Evolutionary conservation across 30 jellyfish, hydroid and myxozoan genomes (phyloP), one percentile per base, ranked within the genome.

Genomic region (Cassiopea xamachana): DNA sequence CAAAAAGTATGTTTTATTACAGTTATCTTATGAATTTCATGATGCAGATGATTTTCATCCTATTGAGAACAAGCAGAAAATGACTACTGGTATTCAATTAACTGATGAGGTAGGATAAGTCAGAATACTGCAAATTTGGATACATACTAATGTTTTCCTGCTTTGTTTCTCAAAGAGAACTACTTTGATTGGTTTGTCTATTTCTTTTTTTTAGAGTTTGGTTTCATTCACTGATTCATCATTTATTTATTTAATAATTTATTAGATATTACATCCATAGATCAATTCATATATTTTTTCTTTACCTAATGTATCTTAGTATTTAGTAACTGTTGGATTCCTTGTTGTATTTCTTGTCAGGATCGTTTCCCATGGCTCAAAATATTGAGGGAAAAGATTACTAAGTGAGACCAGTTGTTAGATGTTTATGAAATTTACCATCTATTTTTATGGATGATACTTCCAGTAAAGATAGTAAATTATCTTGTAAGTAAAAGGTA

Each of bases 21-120:
- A 87, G 94, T 10, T 64, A 50, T 87, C 90, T 1, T 67, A 16
- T 68, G 5, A 48, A 2, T 87, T 87, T 49, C 15, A 48, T 43
- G 94, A 87, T 67, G 94, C 85, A 9, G 94, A 87, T 77, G 89
- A 87, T 64, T 87, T 69, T 67, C 94, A 87, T 51, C 81, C 94
- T n/a, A 1, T 48, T 44, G 79, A n/a, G 45, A 87, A 87, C 85
- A 87, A 87, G 77, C 27, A 39, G 44, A 87, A 78, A 49, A 87
- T 87, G 94, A 75, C 85, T 15, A 27, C 86, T 12, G 90, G 94
- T 1, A 48, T 79, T 2, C 48, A 79, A 55, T 75, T 87, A 7
- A 61, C 87, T 16, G 94, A 87, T 77, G 89, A 77, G 90, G 94
- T 87, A 59, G 67, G n/a, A 51, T 48, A 19, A 71, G 80, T 71